A percentile compares a stretch with the other conserved stretches of the same genome.
Conservation (phyloP, 2,113 vertebrate species). For the Tachysurus fulvidraco region DNA sequence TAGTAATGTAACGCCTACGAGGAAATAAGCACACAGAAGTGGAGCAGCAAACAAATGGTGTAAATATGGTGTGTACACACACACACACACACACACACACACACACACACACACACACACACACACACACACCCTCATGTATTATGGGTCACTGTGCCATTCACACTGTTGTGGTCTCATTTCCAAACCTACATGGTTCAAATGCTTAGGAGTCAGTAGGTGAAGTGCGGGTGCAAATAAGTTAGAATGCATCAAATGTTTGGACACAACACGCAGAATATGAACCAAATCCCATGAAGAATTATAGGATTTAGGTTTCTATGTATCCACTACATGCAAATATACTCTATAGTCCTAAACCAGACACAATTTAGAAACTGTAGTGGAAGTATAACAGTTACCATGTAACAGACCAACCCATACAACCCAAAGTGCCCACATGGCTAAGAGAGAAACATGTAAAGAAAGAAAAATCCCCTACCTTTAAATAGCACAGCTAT, state of each 20-base stretch:
- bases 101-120: neutral
- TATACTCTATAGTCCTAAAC: neutral
- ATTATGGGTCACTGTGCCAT: constrained; percentile 58
- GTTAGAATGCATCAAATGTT: neutral
- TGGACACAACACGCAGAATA: neutral
- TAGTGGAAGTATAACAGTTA: neutral
- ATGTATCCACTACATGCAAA: neutral
- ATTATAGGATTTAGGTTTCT: neutral
- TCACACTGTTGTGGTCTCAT: constrained; percentile 34
- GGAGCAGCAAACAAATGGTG: neutral
- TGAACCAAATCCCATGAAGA: neutral
- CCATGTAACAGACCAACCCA: neutral
- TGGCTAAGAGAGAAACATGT: neutral
- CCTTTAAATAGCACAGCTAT: constrained; percentile 17
- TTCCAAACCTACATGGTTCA: constrained; percentile 11
- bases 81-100: no score
- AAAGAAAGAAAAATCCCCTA: constrained; percentile 17
- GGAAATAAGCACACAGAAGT: neutral
- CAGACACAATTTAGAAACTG: neutral
- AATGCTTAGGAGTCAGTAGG: neutral
- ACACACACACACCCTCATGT: neutral
- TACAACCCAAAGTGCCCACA: constrained; percentile 19
- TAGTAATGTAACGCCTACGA: neutral
- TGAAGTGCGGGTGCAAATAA: neutral
- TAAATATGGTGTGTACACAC: constrained; percentile 28